phyloP scores from a whole-genome alignment of 2,797 vertebrate genomes.

The Tapera naevia region DNA sequence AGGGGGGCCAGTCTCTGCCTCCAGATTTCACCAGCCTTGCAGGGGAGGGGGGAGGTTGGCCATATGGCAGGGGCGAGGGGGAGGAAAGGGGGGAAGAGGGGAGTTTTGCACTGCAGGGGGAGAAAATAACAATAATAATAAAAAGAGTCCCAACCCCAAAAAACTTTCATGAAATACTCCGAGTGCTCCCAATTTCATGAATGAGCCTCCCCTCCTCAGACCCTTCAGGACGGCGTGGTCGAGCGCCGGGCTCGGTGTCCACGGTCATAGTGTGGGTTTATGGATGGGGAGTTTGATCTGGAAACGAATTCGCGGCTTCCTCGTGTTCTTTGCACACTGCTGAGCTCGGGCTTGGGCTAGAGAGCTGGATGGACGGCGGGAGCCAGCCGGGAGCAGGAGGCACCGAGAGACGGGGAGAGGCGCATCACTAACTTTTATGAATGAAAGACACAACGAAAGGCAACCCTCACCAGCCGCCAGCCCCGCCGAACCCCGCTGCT shows the following conservation, averaged over 20 bases:
- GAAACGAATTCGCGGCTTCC: slow-evolving; percentile 27
- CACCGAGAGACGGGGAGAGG: background rate
- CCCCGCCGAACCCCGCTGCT: background rate
- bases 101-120: slow-evolving; percentile 39
- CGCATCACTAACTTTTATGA: background rate
- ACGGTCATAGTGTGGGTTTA: background rate
- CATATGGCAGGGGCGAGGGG: slow-evolving; percentile 70
- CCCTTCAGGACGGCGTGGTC: background rate
- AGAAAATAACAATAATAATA: background rate
- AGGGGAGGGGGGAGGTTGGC: slow-evolving; percentile 54
- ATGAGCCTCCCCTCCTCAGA: slow-evolving; percentile 33
- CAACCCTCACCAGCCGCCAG: background rate
- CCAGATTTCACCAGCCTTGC: slow-evolving; percentile 70
- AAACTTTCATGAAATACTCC: slow-evolving; percentile 55
- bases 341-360: background rate
- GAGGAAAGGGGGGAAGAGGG: slow-evolving; percentile 31
- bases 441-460: slow-evolving; percentile 52
- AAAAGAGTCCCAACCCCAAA: background rate
- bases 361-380: background rate
- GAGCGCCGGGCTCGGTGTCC: background rate
- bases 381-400: background rate
- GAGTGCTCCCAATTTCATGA: slow-evolving; percentile 50
- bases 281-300: background rate
- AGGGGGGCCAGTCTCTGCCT: slow-evolving; percentile 71
- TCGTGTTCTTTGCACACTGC: background rate